Evolutionary conservation across 2,888 invertebrate species (phyloP), one percentile per base, ranked within the genome.

Genomic region (Notodonta ziczac): DNA sequence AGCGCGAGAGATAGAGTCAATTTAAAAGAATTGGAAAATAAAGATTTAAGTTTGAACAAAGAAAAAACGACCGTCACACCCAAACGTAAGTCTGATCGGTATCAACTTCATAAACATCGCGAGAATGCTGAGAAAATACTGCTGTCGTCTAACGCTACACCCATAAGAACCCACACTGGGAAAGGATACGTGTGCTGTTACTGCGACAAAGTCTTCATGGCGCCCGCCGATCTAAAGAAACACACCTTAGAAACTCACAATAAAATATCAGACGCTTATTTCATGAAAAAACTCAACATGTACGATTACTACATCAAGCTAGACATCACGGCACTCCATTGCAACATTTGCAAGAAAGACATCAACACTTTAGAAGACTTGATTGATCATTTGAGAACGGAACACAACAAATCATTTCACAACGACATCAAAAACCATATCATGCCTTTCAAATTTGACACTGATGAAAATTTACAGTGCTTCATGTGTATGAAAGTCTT

Each of bases 131-230:
- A 78, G 61, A 75, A 77, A 61, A 73, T 84, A 60, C 67, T 85
- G 44, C 62, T 72, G 35, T 78, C 73, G 50, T 81, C 87, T 0
- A 88, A 86, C 56, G 86, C 86, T 0, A 85, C 86, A 0, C 85
- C 85, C 0, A 82, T 88, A 8, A 75, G 81, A 32, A 72, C 77
- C 54, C 69, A 74, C 40, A 76, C 77, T 2, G 77, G 77, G 0
- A 70, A 76, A 6, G 85, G 85, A 0, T 88, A 83, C 63, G 65
- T 76, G 0, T 87, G 87, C 61, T 78, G 80, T 48, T 88, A 80
- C 60, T 87, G 88, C 59, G 24, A 74, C 0, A 65, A 78, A 4
- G 77, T 79, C 16, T 86, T 73, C 58, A 71, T 72, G 0, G 67
- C 80, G 16, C 80, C 86, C 0, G 72, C 74, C 0, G 79, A 84